Percentiles rank a stretch among this genome's conserved stretches.
Conservation (phyloP, 2,113 vertebrate genomes). For the Albula goreensis region DNA sequence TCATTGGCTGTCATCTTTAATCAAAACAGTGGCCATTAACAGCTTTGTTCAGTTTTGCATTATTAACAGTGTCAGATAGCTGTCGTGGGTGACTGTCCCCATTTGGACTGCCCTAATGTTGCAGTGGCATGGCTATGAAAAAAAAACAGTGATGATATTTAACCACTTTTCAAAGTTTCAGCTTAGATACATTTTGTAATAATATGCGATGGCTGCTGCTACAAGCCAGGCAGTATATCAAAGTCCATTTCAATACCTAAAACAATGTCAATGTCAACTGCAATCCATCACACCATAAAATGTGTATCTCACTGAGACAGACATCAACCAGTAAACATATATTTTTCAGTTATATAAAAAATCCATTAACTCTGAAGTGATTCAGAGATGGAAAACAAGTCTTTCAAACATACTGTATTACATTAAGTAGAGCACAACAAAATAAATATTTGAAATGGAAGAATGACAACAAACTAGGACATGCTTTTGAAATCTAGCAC, state of each 20-base stretch:
- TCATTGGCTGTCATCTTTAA: constrained; percentile 85
- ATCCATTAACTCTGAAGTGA: background rate
- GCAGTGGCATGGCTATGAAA: background rate
- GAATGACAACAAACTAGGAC: constrained; percentile 2
- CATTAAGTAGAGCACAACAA: background rate
- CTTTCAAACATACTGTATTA: background rate
- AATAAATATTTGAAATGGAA: constrained; percentile 10
- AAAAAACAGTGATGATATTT: background rate
- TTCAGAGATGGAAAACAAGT: background rate
- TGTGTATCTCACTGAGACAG: background rate
- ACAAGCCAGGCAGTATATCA: background rate
- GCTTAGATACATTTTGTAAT: background rate
- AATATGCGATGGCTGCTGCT: background rate
- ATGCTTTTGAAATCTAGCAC: background rate
- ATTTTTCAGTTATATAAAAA: constrained; percentile 9
- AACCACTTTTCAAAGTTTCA: background rate
- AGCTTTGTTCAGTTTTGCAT: constrained; percentile 63
- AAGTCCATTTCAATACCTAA: background rate
- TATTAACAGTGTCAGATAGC: constrained; percentile 46
- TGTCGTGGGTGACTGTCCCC: constrained; percentile 42
- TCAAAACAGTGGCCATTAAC: constrained; percentile 83
- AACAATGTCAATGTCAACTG: background rate
- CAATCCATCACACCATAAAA: background rate
- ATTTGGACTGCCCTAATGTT: constrained; percentile 8
- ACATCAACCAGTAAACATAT: background rate